Evolutionary conservation across 2,888 invertebrate genomes (phyloP), one percentile per base, ranked within the genome.

Genomic region (Trachelus stipa): DNA sequence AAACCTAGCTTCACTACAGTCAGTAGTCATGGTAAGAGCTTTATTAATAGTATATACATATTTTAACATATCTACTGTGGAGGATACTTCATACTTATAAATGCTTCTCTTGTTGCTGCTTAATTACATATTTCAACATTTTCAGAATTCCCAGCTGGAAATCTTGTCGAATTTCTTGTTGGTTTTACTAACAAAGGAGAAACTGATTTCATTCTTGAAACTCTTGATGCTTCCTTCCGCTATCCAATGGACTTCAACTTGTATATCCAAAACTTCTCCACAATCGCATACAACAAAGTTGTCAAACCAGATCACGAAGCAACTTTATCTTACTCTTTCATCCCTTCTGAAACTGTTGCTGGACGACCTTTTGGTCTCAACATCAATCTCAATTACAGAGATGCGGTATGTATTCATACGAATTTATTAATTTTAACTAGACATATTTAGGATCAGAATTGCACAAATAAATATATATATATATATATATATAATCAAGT

Each of bases 241-340:
- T 99, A 99, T 91, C 99, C 99, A 12, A 97, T 98, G 96, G 99
- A 99, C 92, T 99, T 98, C 93, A 98, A 96, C 85, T 99, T 98
- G 92, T 97, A 97, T 92, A 98, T 99, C 85, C 99, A 99, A 92
- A 99, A 99, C 93, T 99, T 99, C 93, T 98, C 99, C 0, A 96
- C 97, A 0, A 94, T 98, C 87, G 94, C 95, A 1, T 98, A 97
- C 92, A 96, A 97, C 89, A 95, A 96, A 85, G 94, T 96, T 85
- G 97, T 99, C 1, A 96, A 97, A 86, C 96, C 99, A 0, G 95
- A 95, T 77, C 96, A 98, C 84, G 98, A 99, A 92, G 98, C 98
- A 2, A 98, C 99, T 0, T 95, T 99, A 78, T 96, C 97, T 35
- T 99, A 99, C 92, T 96, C 96, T 0, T 99, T 99, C 92, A 94